Evolutionary conservation across 2,797 vertebrate species (phyloP), one percentile per base, ranked within the genome.

Genomic region (Vireo griseus): DNA sequence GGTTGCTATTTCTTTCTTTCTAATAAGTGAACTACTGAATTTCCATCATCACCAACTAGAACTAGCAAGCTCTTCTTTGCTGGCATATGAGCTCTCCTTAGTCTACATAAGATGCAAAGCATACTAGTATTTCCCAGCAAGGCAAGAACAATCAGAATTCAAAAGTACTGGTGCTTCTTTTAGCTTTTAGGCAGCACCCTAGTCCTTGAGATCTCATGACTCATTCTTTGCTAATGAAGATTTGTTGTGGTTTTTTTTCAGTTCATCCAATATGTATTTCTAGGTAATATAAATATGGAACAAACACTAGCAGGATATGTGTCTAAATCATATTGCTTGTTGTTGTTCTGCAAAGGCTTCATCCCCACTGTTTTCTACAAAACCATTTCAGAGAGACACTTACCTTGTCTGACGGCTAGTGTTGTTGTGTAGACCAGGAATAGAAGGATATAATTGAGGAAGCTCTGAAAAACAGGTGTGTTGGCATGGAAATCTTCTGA

Each of bases 371-470:
- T 45, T 90, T 88, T 74, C 75, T 47, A 52, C 20, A 58, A 15
- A 88, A 63, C 7, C 22, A 22, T 67, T 91, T 66, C 68, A 95
- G 54, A 90, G 68, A 86, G 40, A 7, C 50, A 83, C 98, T 97
- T 98, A 99, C 99, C 99, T 99, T 99, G 99, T 94, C 99, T 98
- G 86, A 99, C 99, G 19, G 99, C 99, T 88, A 99, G 96, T 17
- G 99, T 99, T 65, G 99, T 99, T 28, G 99, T 99, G 97, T 99
- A 99, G 94, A 99, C 99, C 98, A 99, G 97, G 96, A 99, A 99
- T 42, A 99, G 98, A 76, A 99, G 98, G 95, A 99, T 99, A 93
- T 99, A 99, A 98, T 99, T 99, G 94, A 99, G 99, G 95, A 99
- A 99, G 98, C 98, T 99, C 98, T 99, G 99, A 97, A 99, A 99